Conservation (phyloP, 1,140 invertebrate species). For the Leptoteleia sp. region DNA sequence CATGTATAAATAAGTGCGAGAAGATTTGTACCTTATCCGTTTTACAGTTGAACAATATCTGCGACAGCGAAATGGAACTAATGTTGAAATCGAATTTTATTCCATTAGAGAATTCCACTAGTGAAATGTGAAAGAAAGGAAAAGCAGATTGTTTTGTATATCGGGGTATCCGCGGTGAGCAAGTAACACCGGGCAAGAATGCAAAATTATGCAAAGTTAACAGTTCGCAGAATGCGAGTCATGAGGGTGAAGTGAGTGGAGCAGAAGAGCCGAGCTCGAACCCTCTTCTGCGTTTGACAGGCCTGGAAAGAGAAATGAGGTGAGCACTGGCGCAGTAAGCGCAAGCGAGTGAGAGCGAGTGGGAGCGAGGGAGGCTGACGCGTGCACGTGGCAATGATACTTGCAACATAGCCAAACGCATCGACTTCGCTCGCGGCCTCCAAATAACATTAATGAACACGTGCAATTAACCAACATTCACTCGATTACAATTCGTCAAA, state of each 20-base stretch:
- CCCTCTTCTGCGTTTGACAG: constrained; percentile 65
- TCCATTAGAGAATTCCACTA: too few species aligned
- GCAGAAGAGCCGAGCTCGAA: constrained; percentile 48
- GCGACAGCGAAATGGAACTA: too few species aligned
- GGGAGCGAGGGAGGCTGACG: constrained; percentile 27
- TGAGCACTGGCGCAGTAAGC: background rate
- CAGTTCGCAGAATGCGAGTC: constrained; percentile 31
- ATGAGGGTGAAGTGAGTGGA: constrained; percentile 49
- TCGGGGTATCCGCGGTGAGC: too few species aligned
- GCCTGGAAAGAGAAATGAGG: constrained; percentile 6
- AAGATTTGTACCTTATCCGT: too few species aligned
- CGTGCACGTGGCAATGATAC: constrained; percentile 59
- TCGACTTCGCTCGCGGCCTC: constrained; percentile 34
- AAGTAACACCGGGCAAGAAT: constrained; percentile 45
- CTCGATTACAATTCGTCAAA: constrained; percentile 57
- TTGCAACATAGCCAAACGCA: constrained; percentile 40
- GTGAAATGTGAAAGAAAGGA: too few species aligned
- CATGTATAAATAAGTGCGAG: too few species aligned
- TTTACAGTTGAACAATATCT: too few species aligned
- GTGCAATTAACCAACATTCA: constrained; percentile 53
- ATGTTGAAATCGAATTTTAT: too few species aligned
- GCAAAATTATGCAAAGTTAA: constrained; percentile 59
- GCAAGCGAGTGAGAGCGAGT: constrained; percentile 2
- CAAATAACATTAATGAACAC: constrained; percentile 59
- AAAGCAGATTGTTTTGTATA: too few species aligned